Base-by-base conservation (phyloP, 2,113 vertebrate species). In the Cyanoramphus novaezelandiae region DNA sequence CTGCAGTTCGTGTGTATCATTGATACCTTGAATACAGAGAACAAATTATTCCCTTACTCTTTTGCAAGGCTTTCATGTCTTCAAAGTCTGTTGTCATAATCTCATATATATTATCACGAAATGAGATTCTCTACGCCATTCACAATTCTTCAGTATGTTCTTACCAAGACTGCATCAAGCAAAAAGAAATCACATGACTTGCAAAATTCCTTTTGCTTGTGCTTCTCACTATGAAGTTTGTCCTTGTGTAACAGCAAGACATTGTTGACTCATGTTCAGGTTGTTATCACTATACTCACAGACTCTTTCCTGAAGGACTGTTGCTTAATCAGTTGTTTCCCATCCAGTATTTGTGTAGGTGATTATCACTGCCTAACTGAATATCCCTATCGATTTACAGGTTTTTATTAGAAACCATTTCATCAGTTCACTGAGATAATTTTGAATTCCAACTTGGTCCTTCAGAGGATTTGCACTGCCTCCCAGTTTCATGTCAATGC, bases 241-340 rank as follows among this genome's bases (percentile, higher is more conserved):
- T 91, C 93, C 93, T 97, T 95, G 70, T 82, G 83, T 57, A 91
- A 91, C 65, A 91, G 49, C 8, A 95, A 96, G 93, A 86, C 19
- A n/a, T 44, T 95, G 89, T 95, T 97, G 94, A 96, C 83, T 92
- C 65, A 89, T 87, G 74, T 57, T 93, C 91, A 79, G 7, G 91
- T 93, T 91, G 64, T 97, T 96, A 97, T 96, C 94, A 65, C 74
- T 95, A 72, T 60, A 79, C 35, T 92, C 74, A 60, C 93, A 96
- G 86, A 81, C 62, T 91, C 89, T 88, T 97, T 96, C 95, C 95
- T 93, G 93, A 95, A 95, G 95, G 95, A 96, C 89, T 87, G 65
- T 93, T 92, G 52, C 81, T 91, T 97, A 97, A 96, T 95, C 95
- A 93, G 91, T 95, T 91, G 55, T 64, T 96, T 93, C 91, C 62